Percentiles rank a stretch among this genome's conserved stretches.
Evolutionary conservation across 2,888 invertebrate genomes (phyloP).

Genomic region (Cataglyphis rosenhaueri): DNA sequence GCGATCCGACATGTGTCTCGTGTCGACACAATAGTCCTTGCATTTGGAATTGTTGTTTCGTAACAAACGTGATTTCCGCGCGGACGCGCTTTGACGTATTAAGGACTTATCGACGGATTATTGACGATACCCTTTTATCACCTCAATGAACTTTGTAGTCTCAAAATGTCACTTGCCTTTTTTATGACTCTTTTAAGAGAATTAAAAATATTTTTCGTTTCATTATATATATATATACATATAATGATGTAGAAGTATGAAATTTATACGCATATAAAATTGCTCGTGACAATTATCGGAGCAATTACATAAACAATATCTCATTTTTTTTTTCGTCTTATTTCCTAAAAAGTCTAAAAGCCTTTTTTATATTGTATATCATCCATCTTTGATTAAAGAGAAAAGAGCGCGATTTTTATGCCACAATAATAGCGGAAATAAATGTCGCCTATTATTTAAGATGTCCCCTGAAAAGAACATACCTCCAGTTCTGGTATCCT

Average conservation of each 20-base stretch:
- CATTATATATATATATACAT: too few relatives aligned
- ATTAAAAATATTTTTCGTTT: not conserved
- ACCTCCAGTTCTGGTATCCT: conserved; percentile 78
- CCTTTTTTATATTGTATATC: not conserved
- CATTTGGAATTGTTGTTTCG: conserved; percentile 25
- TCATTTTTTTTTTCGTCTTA: not conserved
- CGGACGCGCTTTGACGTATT: not conserved
- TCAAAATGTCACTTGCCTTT: not conserved
- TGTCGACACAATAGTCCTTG: conserved; percentile 21
- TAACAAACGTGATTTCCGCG: conserved; percentile 18
- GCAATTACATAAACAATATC: not conserved
- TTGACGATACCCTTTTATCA: conserved; percentile 16
- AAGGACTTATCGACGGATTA: conserved; percentile 14
- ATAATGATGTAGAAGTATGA: not conserved
- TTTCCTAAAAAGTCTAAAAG: not conserved
- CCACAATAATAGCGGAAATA: not conserved
- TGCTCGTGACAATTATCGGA: not conserved
- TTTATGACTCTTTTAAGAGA: not conserved
- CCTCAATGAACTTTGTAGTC: not conserved
- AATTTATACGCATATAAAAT: not conserved
- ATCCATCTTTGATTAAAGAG: not conserved
- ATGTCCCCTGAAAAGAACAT: conserved; percentile 27
- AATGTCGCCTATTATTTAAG: not conserved
- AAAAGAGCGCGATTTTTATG: not conserved
- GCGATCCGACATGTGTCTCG: conserved; percentile 16